Evolutionary conservation across 1,140 invertebrate species (phyloP), one percentile per base, ranked within the genome.

Genomic region (Carposina sasakii): DNA sequence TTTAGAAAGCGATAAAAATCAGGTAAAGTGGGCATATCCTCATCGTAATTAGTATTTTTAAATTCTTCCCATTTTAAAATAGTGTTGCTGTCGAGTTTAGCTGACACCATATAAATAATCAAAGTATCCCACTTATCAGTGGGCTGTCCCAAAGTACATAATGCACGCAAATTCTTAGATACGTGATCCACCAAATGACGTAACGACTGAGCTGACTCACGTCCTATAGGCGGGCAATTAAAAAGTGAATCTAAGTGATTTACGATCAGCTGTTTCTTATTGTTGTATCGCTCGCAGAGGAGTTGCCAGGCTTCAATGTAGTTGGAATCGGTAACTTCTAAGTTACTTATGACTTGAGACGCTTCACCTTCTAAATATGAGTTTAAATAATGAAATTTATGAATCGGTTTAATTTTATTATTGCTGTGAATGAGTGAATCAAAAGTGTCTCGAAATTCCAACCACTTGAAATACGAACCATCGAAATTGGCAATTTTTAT

Each of bases 311-410:
- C 75, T 12, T 41, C 44, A 0, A 31, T 9, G 48, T 74, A 81
- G 61, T 74, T 78, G 6, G 36, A 40, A 16, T 57, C 54, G 0
- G 50, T 50, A 8, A 66, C 48, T 37, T 60, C 60, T 39, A 74
- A 53, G 0, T 53, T 52, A 36, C 55, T 30, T 13, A 76, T 56
- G 3, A 69, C 57, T 13, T 59, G 50, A 1, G 42, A 24, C 0
- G 69, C 64, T 22, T 57, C 48, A 17, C 56, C 58, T 30, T 61
- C 57, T 22, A 76, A 44, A 49, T 59, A 60, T 4, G 68, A 54
- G 17, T 51, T 43, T 28, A 76, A 47, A 49, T 76, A 70, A 48
- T 73, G 63, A 46, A 65, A 60, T 33, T 64, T 69, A 54, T 76
- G 57, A 43, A 67, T 63, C 4, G 50, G 16, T 20, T n/a, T 37